Base-by-base conservation (phyloP, 2,888 invertebrate genomes). In the Dicyrtoma fusca region DNA sequence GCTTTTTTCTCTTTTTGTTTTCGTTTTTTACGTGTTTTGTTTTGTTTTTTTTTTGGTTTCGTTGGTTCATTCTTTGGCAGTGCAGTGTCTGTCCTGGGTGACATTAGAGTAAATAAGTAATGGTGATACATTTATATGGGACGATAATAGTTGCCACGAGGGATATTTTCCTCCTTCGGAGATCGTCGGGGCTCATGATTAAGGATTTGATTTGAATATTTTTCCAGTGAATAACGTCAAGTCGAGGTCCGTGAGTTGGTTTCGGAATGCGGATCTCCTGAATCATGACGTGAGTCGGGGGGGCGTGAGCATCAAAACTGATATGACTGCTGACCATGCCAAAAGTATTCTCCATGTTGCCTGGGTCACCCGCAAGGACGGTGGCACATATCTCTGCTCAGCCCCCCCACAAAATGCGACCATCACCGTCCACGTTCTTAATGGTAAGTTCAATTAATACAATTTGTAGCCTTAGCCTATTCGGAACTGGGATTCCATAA, bases 211-310 rank as follows among this genome's bases (percentile, higher is more conserved):
- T 26, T 25, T 25, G 25, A 17, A 34, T 73, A n/a, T n/a, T n/a
- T n/a, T 72, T 74, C 1, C 73, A 80, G 80, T 80, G 66, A 77
- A 75, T 66, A 79, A 79, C 72, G 69, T 79, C 42, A 78, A 78
- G 66, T 80, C 80, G 19, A 77, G 72, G 21, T 73, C 71, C 55
- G 73, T 80, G 53, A 79, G 74, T 65, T 80, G 80, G 80, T 80
- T 74, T 72, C 77, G 79, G 53, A 78, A 80, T 71, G 51, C 75
- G 21, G 80, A 87, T 74, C 87, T 87, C 19, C 84, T 89, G 70
- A 89, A 89, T 82, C 88, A 88, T 81, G 89, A 89, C 81, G 88
- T 88, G 44, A 87, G 87, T 45, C 85, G 89, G 81, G 89, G 89
- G 42, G 89, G 89, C 26, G 89, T 89, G 81, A 86, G 86, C 78